Evolutionary conservation across 2,113 vertebrate genomes (phyloP).

Genomic region (Sialia sialis): DNA sequence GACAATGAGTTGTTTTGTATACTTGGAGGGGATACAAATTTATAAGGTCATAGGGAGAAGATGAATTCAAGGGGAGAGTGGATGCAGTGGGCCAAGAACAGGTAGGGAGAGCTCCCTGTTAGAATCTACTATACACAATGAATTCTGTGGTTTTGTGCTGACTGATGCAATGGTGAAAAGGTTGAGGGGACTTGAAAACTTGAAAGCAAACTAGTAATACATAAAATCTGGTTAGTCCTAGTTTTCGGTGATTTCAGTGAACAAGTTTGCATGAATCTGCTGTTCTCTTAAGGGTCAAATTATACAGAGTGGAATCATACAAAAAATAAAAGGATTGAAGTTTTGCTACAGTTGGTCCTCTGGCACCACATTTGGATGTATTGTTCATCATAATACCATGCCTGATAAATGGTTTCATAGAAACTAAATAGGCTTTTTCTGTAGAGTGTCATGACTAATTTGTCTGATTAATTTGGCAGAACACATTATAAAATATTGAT

Average conservation of each 20-base stretch:
- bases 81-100: neutral
- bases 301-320: neutral
- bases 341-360: neutral
- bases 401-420: neutral
- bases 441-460: neutral
- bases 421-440: neutral
- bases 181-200: neutral
- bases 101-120: neutral
- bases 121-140: neutral
- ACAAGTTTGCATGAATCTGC: neutral
- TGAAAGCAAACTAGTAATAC: neutral
- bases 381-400: neutral
- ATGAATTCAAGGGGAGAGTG: neutral
- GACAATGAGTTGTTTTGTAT: neutral
- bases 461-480: neutral
- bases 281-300: neutral
- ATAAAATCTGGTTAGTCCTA: neutral
- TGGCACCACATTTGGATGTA: neutral
- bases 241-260: neutral
- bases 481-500: neutral
- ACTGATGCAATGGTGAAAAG: neutral
- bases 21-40: neutral
- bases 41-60: neutral
- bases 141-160: neutral
- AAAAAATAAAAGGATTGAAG: neutral